A percentile compares a stretch with the other conserved stretches of the same genome.
phyloP scores from a whole-genome alignment of 1,140 invertebrate genomes.

The Sinella curviseta region DNA sequence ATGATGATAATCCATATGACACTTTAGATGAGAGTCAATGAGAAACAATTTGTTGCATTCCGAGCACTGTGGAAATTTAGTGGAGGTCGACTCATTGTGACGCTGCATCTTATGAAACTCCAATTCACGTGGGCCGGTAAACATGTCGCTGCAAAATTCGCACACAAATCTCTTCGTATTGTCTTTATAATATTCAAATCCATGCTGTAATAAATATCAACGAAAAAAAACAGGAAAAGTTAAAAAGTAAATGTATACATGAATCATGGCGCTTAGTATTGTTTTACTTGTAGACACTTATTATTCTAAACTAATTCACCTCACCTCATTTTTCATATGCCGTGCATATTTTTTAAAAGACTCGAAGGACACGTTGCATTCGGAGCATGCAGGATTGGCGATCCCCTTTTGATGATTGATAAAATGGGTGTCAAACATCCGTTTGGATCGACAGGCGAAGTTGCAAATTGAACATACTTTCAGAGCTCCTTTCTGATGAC shows the following conservation, averaged over 20 bases:
- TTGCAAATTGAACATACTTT: background rate
- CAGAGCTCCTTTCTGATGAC: background rate
- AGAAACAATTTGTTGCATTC: background rate
- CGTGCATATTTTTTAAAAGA: background rate
- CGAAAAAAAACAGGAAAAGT: background rate
- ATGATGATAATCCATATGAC: background rate
- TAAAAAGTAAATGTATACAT: too few species aligned
- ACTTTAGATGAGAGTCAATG: background rate
- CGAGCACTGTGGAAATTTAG: background rate
- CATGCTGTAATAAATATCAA: background rate
- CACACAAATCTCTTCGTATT: background rate
- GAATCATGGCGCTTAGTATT: too few species aligned
- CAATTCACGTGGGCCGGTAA: background rate
- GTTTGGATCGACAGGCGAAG: background rate
- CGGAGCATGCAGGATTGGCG: background rate
- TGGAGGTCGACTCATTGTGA: background rate
- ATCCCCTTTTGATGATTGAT: background rate
- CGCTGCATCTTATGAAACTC: background rate
- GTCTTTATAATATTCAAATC: background rate
- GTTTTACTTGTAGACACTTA: background rate
- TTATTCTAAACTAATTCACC: too few species aligned
- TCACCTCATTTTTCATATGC: background rate
- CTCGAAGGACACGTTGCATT: background rate
- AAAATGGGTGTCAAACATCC: background rate
- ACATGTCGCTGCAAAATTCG: background rate